These are phyloP conservation scores for Lasius platythorax DNA, from an alignment of 2,888 invertebrate species.

Conservation along the genomic window DNA sequence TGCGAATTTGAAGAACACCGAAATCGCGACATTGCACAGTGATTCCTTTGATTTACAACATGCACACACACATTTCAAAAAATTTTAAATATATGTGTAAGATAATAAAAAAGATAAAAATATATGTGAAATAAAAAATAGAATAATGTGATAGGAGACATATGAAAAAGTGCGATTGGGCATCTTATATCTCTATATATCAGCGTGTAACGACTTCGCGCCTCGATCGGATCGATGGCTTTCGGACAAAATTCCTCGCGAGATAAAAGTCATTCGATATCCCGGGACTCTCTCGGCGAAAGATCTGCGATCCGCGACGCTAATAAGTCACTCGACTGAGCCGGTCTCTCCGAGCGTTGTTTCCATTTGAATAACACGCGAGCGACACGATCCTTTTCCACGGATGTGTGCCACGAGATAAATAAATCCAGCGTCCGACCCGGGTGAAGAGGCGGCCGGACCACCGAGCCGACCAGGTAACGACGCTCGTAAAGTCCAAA, in stretches of 20 bases:
- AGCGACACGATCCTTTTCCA: conserved; percentile 81
- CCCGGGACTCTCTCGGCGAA: conserved; percentile 11
- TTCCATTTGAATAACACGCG: conserved; percentile 84
- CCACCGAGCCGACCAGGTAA: conserved; percentile 78
- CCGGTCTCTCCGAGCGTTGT: conserved; percentile 70
- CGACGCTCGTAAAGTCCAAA: conserved; percentile 78
- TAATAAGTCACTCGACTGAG: conserved; percentile 76
- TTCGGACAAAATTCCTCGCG: background rate
- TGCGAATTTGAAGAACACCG: background rate
- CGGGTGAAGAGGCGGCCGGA: conserved; percentile 73
- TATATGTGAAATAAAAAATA: background rate
- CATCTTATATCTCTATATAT: too few species aligned
- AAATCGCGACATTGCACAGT: background rate
- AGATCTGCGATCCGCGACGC: conserved; percentile 63
- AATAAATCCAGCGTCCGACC: conserved; percentile 75
- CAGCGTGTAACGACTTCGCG: background rate
- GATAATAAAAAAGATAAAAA: background rate
- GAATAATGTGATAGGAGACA: background rate
- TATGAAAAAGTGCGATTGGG: background rate
- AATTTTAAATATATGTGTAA: background rate
- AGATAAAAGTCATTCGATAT: conserved; percentile 39
- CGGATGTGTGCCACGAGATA: conserved; percentile 79
- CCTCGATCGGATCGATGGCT: background rate
- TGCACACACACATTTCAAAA: background rate
- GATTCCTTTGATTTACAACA: background rate